Evolutionary conservation across 2,797 vertebrate species (phyloP), one percentile per base, ranked within the genome.

Genomic region (Todus mexicanus): DNA sequence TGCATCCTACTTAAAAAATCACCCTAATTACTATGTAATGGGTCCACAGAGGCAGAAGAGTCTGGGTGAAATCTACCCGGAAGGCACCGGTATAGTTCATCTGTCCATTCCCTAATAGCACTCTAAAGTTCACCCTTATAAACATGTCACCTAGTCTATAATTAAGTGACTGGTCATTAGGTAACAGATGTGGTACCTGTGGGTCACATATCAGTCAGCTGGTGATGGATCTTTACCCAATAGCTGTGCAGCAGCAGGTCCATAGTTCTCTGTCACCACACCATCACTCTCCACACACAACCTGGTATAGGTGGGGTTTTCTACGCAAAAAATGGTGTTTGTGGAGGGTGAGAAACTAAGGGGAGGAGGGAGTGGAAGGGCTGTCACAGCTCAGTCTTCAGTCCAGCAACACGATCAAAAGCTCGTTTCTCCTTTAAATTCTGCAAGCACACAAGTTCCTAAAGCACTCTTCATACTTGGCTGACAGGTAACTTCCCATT

Each of bases 71-170:
- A 97, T 94, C 98, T 98, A 98, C 98, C 99, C 98, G 93, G 87
- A 88, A 97, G 97, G 98, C 98, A 96, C 93, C 19, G 84, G 97
- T 93, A 97, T 96, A 97, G 98, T 98, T 98, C 98, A 98, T 98
- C 98, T 98, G 98, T 98, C 98, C 96, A 91, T 95, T 98, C 94
- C 97, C 97, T 98, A 98, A 98, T 98, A 98, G 98, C 96, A 89
- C 98, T 96, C 98, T 98, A 99, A 99, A 99, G 99, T 99, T 99
- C 99, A 99, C 98, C 98, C 98, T 98, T 99, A 99, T 99, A 99
- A 99, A 99, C 98, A 98, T 99, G 99, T 99, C 99, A 99, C 97
- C 76, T 93, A 96, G 98, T 95, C 95, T 77, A 97, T 98, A 98
- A 99, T 99, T 98, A 98, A 99, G 98, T 98, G 97, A 98, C 97